Percentiles rank a stretch among this genome's conserved stretches.
Conservation (phyloP, 2,888 invertebrate genomes). For the Drosophila tanythrix region DNA sequence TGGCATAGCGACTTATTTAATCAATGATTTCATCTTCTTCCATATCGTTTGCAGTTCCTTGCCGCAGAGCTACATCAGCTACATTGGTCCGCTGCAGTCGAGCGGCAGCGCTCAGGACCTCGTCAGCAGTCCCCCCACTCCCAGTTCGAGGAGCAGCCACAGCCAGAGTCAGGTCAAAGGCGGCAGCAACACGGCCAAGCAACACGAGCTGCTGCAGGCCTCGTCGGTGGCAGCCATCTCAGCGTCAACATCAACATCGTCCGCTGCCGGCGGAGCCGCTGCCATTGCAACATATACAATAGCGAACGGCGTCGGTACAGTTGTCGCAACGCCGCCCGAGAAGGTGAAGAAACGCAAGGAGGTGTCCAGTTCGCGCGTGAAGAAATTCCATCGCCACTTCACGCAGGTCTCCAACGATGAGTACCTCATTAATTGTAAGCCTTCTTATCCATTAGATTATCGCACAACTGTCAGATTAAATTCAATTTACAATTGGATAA, state of each 20-base stretch:
- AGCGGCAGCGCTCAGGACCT: constrained; percentile 77
- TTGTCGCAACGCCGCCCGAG: constrained; percentile 44
- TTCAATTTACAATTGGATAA: background rate
- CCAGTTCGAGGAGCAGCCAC: constrained; percentile 59
- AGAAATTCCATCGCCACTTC: constrained; percentile 95
- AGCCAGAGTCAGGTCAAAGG: constrained; percentile 21
- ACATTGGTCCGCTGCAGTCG: constrained; percentile 66
- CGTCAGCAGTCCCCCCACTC: constrained; percentile 57
- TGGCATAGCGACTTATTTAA: background rate
- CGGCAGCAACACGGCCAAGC: constrained; percentile 77
- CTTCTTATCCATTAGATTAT: no score
- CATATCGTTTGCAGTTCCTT: constrained; percentile 45
- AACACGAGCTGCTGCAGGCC: constrained; percentile 56
- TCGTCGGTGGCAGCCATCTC: constrained; percentile 58
- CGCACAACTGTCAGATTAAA: no score
- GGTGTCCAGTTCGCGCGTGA: constrained; percentile 88
- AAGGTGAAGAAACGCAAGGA: constrained; percentile 84
- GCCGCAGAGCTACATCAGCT: constrained; percentile 66
- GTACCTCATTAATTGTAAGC: constrained; percentile 93
- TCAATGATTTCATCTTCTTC: background rate
- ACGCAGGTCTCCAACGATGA: constrained; percentile 93
- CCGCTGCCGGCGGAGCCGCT: constrained; percentile 37
- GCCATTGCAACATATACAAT: constrained; percentile 29
- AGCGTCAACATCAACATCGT: constrained; percentile 37
- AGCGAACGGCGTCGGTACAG: constrained; percentile 36